phyloP scores from a whole-genome alignment of 2,888 invertebrate species.

The Trissonchulus latispiculum region DNA sequence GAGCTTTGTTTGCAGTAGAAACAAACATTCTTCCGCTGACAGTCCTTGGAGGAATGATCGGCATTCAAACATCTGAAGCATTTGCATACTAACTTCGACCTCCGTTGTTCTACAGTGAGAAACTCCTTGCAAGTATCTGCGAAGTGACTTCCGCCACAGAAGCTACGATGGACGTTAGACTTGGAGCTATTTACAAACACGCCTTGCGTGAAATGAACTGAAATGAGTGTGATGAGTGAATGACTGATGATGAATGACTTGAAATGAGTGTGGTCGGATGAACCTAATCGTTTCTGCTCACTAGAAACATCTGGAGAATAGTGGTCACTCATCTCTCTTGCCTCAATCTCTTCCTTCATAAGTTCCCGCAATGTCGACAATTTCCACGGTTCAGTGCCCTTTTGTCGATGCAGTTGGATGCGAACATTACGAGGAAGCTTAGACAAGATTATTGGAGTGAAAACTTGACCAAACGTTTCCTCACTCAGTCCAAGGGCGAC shows the following conservation, averaged over 20 bases:
- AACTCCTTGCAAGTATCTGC: not conserved
- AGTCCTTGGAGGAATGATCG: not conserved
- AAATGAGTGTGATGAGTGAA: no score
- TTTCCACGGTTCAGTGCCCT: not conserved
- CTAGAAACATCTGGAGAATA: not conserved
- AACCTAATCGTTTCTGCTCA: not conserved
- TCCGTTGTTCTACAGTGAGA: not conserved
- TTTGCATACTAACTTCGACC: not conserved
- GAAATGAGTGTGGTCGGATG: not conserved
- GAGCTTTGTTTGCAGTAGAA: conserved; percentile 1
- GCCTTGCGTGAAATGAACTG: not conserved
- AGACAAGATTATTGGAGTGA: not conserved
- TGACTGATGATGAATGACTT: no score
- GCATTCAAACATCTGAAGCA: conserved; percentile 1
- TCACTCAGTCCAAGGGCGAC: not conserved
- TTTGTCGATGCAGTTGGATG: conserved; percentile 1
- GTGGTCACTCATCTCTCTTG: not conserved
- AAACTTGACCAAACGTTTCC: not conserved
- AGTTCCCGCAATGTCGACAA: not conserved
- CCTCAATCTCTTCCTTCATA: not conserved
- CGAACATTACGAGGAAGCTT: not conserved
- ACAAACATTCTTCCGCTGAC: not conserved
- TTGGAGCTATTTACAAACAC: not conserved
- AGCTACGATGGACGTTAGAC: not conserved
- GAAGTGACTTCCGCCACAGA: not conserved